phyloP scores from a whole-genome alignment of 37 sponge, comb jelly and placozoan genomes.

The Geodia barretti region DNA sequence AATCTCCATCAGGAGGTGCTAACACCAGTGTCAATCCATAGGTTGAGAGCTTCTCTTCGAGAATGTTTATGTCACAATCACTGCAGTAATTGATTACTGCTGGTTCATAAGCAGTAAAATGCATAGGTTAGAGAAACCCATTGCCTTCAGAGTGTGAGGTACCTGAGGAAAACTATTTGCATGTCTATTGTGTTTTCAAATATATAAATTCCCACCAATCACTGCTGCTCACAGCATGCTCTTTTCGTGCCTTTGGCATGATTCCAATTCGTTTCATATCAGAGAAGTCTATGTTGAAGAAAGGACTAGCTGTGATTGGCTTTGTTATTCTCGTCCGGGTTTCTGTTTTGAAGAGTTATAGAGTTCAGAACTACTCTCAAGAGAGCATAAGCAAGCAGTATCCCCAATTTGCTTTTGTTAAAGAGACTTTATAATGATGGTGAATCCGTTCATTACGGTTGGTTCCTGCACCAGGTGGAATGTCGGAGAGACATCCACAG shows the following conservation, averaged over 20 bases:
- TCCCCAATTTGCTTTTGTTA: slow-evolving; percentile 23
- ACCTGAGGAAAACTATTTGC: not conserved
- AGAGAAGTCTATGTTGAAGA: not conserved
- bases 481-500: slow-evolving; percentile 32
- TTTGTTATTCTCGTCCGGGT: not conserved
- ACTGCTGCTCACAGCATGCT: not conserved
- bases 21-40: slow-evolving; percentile 3
- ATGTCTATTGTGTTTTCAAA: too few relatives aligned
- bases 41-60: not conserved
- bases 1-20: slow-evolving; percentile 8
- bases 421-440: slow-evolving; percentile 7
- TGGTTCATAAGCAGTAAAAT: slow-evolving; percentile 1
- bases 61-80: not conserved
- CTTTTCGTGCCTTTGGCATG: not conserved
- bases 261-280: not conserved
- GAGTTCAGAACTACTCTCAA: slow-evolving; percentile 5
- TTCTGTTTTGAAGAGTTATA: not conserved
- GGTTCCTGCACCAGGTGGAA: slow-evolving; percentile 14
- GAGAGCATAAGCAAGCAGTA: slow-evolving; percentile 25
- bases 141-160: not conserved
- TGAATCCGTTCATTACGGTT: slow-evolving; percentile 20
- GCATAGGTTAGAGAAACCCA: not conserved
- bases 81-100: not conserved
- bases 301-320: slow-evolving; percentile 6
- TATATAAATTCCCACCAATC: not conserved